phyloP scores from a whole-genome alignment of 2,888 invertebrate species.

The Caenorhabditis sp. region DNA sequence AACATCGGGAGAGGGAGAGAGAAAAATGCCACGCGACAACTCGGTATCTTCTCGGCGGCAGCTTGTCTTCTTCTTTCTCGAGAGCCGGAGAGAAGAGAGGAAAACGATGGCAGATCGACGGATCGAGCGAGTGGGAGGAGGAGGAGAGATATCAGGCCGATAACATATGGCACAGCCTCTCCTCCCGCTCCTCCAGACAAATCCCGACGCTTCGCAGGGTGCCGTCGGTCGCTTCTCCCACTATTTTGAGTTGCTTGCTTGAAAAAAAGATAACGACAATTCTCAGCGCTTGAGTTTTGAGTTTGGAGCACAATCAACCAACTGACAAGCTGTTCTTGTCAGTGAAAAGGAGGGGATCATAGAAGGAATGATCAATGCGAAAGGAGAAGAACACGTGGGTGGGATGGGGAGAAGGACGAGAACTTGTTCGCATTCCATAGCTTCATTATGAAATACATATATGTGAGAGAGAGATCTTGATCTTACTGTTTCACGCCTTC shows the following conservation, averaged over 20 bases:
- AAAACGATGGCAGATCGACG: slow-evolving; percentile 50
- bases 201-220: slow-evolving; percentile 22
- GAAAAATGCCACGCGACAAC: slow-evolving; percentile 40
- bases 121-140: slow-evolving; percentile 49
- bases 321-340: slow-evolving; percentile 1
- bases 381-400: not conserved
- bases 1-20: no score
- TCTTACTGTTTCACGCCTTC: slow-evolving; percentile 21
- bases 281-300: slow-evolving; percentile 8
- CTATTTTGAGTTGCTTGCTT: slow-evolving; percentile 4
- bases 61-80: slow-evolving; percentile 31
- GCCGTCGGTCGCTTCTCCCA: not conserved
- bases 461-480: not conserved
- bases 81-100: slow-evolving; percentile 32
- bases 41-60: slow-evolving; percentile 39
- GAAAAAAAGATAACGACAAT: slow-evolving; percentile 16
- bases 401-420: no score
- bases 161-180: slow-evolving; percentile 63
- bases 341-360: not conserved
- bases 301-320: slow-evolving; percentile 14
- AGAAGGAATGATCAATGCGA: not conserved
- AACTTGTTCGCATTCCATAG: not conserved
- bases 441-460: not conserved
- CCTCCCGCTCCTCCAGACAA: slow-evolving; percentile 32
- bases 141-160: slow-evolving; percentile 59